A percentile compares a stretch with the other conserved stretches of the same genome.
Evolutionary conservation across 2,888 invertebrate genomes (phyloP).

Genomic region (Eupithecia pulchellata): DNA sequence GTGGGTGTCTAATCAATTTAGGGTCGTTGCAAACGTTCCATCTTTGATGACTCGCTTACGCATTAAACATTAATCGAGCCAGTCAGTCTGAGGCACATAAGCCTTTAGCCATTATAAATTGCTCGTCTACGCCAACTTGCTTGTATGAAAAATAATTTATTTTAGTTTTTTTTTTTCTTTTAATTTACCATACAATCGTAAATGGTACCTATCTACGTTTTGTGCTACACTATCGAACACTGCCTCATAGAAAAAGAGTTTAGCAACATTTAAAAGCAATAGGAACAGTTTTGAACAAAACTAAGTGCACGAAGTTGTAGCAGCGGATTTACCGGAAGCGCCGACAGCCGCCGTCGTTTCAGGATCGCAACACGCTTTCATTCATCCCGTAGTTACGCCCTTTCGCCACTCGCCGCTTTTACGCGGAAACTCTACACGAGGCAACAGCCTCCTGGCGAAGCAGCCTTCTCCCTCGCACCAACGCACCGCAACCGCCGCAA

Average conservation of each 20-base stretch:
- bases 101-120: neutral
- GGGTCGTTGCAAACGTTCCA: constrained; percentile 2
- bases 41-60: neutral
- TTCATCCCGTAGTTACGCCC: constrained; percentile 80
- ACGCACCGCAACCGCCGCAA: constrained; percentile 56
- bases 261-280: constrained; percentile 52
- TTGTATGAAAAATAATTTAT: neutral
- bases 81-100: neutral
- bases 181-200: neutral
- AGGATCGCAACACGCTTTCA: constrained; percentile 84
- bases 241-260: constrained; percentile 26
- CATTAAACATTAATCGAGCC: neutral
- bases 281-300: constrained; percentile 71
- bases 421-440: constrained; percentile 81
- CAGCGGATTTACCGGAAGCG: constrained; percentile 83
- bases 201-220: neutral
- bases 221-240: constrained; percentile 9
- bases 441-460: constrained; percentile 69
- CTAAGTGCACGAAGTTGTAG: constrained; percentile 80
- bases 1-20: constrained; percentile 31
- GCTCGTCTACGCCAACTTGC: neutral
- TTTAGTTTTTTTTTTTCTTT: neutral
- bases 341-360: constrained; percentile 83
- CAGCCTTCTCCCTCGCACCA: constrained; percentile 66
- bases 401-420: constrained; percentile 66